Conservation (phyloP, 2,113 vertebrate species). For the Esox niger region DNA sequence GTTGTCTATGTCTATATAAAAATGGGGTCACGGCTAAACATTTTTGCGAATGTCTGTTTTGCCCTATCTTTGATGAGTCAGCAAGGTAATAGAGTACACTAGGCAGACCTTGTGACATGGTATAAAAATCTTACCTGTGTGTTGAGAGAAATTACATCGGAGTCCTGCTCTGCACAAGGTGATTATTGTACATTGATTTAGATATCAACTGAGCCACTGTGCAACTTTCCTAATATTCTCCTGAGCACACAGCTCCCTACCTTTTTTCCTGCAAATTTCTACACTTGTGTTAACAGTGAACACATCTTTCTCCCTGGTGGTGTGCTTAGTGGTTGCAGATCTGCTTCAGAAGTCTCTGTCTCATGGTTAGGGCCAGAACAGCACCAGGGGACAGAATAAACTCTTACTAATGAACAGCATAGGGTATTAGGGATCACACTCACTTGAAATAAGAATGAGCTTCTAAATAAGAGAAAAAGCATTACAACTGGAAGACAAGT, state of each 20-base stretch:
- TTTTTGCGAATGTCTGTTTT: too few species aligned
- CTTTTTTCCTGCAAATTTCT: too few species aligned
- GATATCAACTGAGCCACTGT: conserved; percentile 34
- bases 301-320: conserved; percentile 38
- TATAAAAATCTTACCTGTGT: conserved; percentile 19
- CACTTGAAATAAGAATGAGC: neutral
- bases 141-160: conserved; percentile 10
- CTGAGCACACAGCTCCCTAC: too few species aligned
- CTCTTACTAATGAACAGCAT: conserved; percentile 53
- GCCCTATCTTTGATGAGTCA: too few species aligned
- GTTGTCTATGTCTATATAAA: too few species aligned
- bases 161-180: conserved; percentile 1
- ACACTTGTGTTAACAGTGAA: neutral
- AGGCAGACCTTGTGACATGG: too few species aligned
- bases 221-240: conserved; percentile 39
- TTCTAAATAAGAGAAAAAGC: neutral
- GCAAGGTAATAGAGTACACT: too few species aligned
- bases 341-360: conserved; percentile 25
- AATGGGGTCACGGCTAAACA: too few species aligned
- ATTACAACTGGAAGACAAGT: neutral
- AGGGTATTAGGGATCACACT: conserved; percentile 23
- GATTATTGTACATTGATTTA: conserved; percentile 33
- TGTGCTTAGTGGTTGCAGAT: conserved; percentile 36
- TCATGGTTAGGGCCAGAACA: conserved; percentile 15
- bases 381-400: conserved; percentile 17